phyloP scores from a whole-genome alignment of 2,888 invertebrate genomes.

The Agelastica alni region DNA sequence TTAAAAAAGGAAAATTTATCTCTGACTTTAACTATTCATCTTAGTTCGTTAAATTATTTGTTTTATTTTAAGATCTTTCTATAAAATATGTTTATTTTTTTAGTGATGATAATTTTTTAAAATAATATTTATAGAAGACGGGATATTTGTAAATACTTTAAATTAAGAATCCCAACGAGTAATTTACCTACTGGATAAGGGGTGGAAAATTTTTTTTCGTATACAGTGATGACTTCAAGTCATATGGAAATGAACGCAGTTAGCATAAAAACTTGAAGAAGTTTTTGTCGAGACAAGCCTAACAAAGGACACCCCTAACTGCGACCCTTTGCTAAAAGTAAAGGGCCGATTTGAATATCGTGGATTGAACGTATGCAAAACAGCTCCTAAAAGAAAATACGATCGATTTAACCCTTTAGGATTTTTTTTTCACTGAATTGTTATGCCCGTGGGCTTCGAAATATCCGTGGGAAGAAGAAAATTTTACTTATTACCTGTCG shows the following conservation, averaged over 20 bases:
- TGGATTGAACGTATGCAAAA: conserved; percentile 32
- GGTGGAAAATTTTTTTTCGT: no score
- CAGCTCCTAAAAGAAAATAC: conserved; percentile 18
- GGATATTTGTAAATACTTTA: no score
- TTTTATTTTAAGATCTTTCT: no score
- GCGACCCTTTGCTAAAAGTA: conserved; percentile 31
- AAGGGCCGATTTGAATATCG: conserved; percentile 34
- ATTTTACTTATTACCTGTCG: no score
- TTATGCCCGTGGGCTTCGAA: conserved; percentile 12
- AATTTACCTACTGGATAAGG: no score
- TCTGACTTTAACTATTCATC: no score
- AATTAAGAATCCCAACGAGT: no score
- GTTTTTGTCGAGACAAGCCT: conserved; percentile 24
- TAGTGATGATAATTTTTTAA: no score
- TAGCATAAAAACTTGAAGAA: conserved; percentile 33
- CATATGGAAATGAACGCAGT: conserved; percentile 30
- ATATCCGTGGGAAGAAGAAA: conserved; percentile 17
- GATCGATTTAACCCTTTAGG: conserved; percentile 27
- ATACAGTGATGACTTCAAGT: conserved; percentile 15
- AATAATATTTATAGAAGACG: no score
- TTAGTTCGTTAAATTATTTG: no score
- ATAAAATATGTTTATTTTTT: no score
- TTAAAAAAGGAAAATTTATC: no score
- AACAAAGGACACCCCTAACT: conserved; percentile 32
- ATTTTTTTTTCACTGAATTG: conserved; percentile 16